phyloP scores from a whole-genome alignment of 2,797 vertebrate species.

The Melanotaenia pygmaea region DNA sequence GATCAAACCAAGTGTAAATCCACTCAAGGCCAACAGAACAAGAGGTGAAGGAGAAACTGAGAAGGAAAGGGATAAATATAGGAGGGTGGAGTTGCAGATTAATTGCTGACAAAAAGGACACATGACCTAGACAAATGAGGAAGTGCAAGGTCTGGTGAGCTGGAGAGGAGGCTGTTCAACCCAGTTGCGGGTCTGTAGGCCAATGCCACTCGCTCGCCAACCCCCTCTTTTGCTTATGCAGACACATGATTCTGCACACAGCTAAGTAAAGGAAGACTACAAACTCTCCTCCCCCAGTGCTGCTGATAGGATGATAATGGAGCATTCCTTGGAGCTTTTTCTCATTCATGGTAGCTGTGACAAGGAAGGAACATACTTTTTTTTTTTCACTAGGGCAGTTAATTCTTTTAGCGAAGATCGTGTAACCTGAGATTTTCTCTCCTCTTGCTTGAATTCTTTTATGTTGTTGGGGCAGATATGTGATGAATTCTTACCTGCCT shows the following conservation, averaged over 20 bases:
- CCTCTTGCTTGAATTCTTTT: slow-evolving; percentile 58
- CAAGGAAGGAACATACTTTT: slow-evolving; percentile 64
- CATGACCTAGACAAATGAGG: slow-evolving; percentile 79
- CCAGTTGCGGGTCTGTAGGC: slow-evolving; percentile 71
- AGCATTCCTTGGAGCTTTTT: slow-evolving; percentile 79
- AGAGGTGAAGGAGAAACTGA: slow-evolving; percentile 78
- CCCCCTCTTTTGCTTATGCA: slow-evolving; percentile 36
- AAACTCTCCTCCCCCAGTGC: slow-evolving; percentile 71
- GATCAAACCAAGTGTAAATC: slow-evolving; percentile 73
- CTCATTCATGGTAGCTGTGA: slow-evolving; percentile 77
- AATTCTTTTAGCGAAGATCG: slow-evolving; percentile 61
- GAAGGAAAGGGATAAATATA: slow-evolving; percentile 75
- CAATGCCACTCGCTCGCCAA: slow-evolving; percentile 41
- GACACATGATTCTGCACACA: slow-evolving; percentile 69
- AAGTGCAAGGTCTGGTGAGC: slow-evolving; percentile 74
- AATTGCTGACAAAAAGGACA: slow-evolving; percentile 81
- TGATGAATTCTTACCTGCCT: slow-evolving; percentile 55
- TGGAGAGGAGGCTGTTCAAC: slow-evolving; percentile 67
- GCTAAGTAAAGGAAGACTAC: slow-evolving; percentile 60
- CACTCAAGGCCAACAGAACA: slow-evolving; percentile 65
- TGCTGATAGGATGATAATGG: slow-evolving; percentile 78
- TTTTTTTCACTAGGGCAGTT: slow-evolving; percentile 57
- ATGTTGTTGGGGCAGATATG: slow-evolving; percentile 54
- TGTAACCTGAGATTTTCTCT: slow-evolving; percentile 74
- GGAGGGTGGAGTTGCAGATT: slow-evolving; percentile 74